Conservation (phyloP, 2,113 vertebrate species). For the Trinectes maculatus region DNA sequence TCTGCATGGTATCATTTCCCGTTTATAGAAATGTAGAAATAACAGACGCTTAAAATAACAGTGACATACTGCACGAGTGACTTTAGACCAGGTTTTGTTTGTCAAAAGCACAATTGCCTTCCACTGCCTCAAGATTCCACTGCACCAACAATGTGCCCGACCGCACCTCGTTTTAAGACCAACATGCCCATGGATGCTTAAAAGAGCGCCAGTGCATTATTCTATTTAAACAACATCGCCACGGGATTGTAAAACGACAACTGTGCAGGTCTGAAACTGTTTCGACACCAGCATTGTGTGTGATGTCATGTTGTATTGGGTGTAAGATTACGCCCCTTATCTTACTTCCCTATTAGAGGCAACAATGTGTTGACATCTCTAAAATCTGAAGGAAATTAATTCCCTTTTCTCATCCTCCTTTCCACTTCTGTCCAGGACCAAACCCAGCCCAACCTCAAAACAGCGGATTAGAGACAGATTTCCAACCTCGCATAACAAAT, state of each 20-base stretch:
- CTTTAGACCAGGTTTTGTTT: background rate
- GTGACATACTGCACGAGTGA: background rate
- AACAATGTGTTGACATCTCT: conserved; percentile 10
- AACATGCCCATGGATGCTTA: background rate
- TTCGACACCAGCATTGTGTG: background rate
- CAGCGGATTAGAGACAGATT: conserved; percentile 19
- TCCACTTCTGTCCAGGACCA: background rate
- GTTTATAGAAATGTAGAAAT: too few species aligned
- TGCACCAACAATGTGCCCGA: background rate
- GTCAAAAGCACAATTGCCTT: background rate
- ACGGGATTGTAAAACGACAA: background rate
- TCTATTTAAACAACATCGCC: background rate
- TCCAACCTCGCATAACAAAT: background rate
- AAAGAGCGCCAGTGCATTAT: background rate
- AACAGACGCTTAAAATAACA: background rate
- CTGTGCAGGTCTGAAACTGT: background rate
- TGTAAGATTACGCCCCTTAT: background rate
- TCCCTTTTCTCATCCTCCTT: conserved; percentile 28
- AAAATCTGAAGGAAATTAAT: conserved; percentile 17
- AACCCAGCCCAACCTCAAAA: conserved; percentile 4
- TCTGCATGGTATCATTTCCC: background rate
- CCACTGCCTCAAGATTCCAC: background rate
- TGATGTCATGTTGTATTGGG: background rate
- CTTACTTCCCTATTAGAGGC: background rate
- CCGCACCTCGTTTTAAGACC: background rate